Evolutionary conservation across 2,113 vertebrate species (phyloP).

Genomic region (Lampris incognitus): DNA sequence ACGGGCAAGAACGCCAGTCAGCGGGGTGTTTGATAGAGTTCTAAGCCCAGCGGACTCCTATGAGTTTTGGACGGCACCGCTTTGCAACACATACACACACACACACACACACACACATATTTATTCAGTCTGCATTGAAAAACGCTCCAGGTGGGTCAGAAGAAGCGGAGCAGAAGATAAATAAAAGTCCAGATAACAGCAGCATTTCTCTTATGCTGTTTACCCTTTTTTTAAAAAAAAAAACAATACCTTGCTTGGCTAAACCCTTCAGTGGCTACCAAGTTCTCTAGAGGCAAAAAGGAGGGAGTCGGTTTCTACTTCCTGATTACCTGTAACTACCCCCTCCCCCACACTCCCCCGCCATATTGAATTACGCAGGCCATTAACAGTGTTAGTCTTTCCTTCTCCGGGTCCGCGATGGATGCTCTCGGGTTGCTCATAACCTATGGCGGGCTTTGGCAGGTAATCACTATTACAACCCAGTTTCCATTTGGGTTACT

Average conservation of each 20-base stretch:
- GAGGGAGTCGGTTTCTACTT: conserved; percentile 13
- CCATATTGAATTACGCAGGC: conserved; percentile 54
- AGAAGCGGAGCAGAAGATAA: conserved; percentile 27
- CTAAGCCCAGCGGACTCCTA: conserved; percentile 15
- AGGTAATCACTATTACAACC: conserved; percentile 75
- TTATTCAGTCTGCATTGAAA: neutral
- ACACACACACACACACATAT: conserved; percentile 9
- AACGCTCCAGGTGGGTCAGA: conserved; percentile 18
- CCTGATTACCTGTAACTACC: conserved; percentile 23
- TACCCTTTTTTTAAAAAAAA: conserved; percentile 45
- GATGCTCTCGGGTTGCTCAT: conserved; percentile 58
- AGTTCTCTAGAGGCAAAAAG: conserved; percentile 36
- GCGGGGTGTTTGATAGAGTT: conserved; percentile 55
- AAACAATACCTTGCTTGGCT: neutral
- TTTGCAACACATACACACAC: conserved; percentile 1
- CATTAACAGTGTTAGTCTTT: conserved; percentile 63
- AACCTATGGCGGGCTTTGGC: conserved; percentile 67
- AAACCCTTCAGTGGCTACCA: conserved; percentile 33
- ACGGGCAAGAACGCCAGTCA: conserved; percentile 66
- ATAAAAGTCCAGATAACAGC: conserved; percentile 34
- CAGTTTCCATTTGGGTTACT: conserved; percentile 73
- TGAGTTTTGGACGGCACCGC: conserved; percentile 19
- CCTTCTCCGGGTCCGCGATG: conserved; percentile 54
- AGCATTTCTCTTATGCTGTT: conserved; percentile 6
- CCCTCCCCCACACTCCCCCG: neutral